Conservation (phyloP, 2,797 vertebrate species). For the Xiphorhynchus erythropygius region DNA sequence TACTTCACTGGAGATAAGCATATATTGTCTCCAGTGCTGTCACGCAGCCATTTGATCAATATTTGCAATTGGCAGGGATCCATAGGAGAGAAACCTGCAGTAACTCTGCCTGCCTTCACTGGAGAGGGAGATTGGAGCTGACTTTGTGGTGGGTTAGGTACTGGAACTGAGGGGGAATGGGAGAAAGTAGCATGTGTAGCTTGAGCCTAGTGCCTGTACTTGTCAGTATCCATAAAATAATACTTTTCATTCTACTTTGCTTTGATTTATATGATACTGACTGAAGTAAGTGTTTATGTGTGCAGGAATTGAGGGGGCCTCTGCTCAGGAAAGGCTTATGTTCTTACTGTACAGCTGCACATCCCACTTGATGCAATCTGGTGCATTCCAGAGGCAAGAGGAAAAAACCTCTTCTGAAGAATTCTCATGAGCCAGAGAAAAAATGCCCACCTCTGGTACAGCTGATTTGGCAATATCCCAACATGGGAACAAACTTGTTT, state of each 20-base stretch:
- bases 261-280: background rate
- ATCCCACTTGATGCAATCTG: conserved; percentile 39
- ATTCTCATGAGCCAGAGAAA: background rate
- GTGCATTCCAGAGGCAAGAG: conserved; percentile 24
- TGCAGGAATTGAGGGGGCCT: background rate
- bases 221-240: background rate
- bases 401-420: background rate
- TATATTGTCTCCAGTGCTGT: conserved; percentile 18
- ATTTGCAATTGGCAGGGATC: conserved; percentile 36
- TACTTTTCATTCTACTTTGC: background rate
- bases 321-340: background rate
- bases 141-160: background rate
- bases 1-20: conserved; percentile 28
- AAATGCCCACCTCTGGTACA: background rate
- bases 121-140: background rate
- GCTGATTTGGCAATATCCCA: conserved; percentile 24
- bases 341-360: background rate
- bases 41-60: conserved; percentile 36
- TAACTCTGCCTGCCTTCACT: background rate
- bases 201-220: background rate
- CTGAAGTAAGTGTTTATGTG: background rate
- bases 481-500: conserved; percentile 7
- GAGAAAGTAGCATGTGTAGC: background rate
- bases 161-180: background rate
- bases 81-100: conserved; percentile 18